Evolutionary conservation across 2,113 vertebrate genomes (phyloP), one percentile per base, ranked within the genome.

Genomic region (Ahaetulla prasina): DNA sequence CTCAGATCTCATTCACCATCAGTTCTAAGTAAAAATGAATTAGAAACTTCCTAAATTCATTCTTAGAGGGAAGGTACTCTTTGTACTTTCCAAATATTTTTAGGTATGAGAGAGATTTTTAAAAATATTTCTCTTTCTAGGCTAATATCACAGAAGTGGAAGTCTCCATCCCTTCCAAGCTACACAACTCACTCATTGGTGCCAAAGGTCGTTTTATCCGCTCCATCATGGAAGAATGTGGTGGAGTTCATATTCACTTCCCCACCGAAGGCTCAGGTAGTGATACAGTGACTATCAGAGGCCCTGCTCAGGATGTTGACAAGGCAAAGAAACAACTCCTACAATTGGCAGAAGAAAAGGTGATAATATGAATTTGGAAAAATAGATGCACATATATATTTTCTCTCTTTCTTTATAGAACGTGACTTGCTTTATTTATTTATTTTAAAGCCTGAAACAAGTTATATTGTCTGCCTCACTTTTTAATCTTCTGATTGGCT

Each of bases 191-290:
- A 68, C 97, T 99, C 96, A 99, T 99, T 35, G 99, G 99, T 84
- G 98, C 99, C 0, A 99, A 99, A 97, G 99, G 99, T 45, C 99
- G 99, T 91, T 98, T 99, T 92, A 99, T 99, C 95, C 99, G 99
- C 86, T 98, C 99, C 47, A 99, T 99, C 97, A 99, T 99, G 99
- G 99, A 99, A 95, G 99, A 99, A 94, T 99, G 99, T 4, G 99
- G 99, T 0, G 99, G 99, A 0, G 99, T 99, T 87, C 99, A 99
- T 96, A 99, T 99, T 95, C 99, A 99, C 96, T 99, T 99, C 92
- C 99, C 99, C 25, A 98, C 98, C 0, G 99, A 99, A 95, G 99
- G 99, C 91, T 99, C 99, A 0, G 99, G 99, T 47, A 99, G 99
- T 16, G 99, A 99, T 95, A 99, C 99, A 0, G 99, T 99, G 90